These are phyloP conservation scores for Hipposideros larvatus DNA, from an alignment of 2,797 vertebrate species.

Conservation along the genomic window DNA sequence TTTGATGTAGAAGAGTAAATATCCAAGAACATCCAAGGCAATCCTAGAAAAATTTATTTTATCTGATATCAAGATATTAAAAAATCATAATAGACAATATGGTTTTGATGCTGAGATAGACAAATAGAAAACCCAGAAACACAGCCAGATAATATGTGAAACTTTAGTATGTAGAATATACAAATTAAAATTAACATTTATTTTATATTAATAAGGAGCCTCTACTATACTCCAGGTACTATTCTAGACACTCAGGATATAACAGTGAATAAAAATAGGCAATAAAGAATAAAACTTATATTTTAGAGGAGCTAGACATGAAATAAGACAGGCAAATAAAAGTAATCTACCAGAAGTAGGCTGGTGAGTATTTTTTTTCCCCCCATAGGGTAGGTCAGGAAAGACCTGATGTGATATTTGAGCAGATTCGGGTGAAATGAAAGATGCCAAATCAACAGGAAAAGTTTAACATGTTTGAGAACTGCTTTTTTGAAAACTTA, in stretches of 20 bases:
- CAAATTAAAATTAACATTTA: background rate
- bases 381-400: background rate
- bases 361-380: background rate
- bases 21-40: background rate
- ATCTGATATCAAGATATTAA: background rate
- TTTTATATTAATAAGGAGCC: background rate
- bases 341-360: background rate
- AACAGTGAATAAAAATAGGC: background rate
- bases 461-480: background rate
- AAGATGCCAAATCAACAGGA: background rate
- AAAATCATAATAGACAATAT: background rate
- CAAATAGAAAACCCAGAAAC: background rate
- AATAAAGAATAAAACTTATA: background rate
- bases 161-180: background rate
- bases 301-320: background rate
- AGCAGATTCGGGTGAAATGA: background rate
- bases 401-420: background rate
- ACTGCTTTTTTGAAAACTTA: background rate
- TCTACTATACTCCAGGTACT: background rate
- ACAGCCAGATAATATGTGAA: background rate
- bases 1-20: background rate
- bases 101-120: background rate
- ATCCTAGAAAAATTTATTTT: background rate
- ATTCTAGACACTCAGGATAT: background rate
- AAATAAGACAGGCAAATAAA: background rate